A percentile compares a stretch with the other conserved stretches of the same genome.
Conservation (phyloP, 35 echinoderm and acorn worm species). For the Nesometra sesokonis region DNA sequence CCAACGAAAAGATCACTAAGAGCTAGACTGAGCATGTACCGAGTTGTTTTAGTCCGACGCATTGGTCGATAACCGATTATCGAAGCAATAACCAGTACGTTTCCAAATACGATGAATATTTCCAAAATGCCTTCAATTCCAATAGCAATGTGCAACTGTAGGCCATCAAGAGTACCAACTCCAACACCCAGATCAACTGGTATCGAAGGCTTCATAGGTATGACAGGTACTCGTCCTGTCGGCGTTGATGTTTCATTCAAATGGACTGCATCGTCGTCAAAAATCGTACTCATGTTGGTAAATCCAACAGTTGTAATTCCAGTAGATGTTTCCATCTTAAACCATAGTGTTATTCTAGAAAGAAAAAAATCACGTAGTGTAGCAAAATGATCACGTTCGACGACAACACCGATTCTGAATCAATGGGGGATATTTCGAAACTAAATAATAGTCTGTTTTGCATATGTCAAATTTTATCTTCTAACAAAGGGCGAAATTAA, state of each 20-base stretch:
- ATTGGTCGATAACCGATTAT: slow-evolving; percentile 5
- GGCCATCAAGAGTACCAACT: slow-evolving; percentile 11
- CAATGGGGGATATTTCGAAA: too few relatives aligned
- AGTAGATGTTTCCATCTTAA: too few relatives aligned
- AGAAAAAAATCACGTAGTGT: too few relatives aligned
- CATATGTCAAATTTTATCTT: too few relatives aligned
- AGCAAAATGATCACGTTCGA: too few relatives aligned
- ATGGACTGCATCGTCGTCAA: not conserved
- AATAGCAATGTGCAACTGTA: slow-evolving; percentile 6
- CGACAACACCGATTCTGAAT: too few relatives aligned
- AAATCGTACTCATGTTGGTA: too few relatives aligned
- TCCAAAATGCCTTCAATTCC: slow-evolving; percentile 6
- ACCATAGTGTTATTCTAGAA: too few relatives aligned
- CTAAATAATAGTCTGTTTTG: too few relatives aligned
- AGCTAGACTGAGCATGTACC: slow-evolving; percentile 22
- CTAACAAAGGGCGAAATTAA: too few relatives aligned
- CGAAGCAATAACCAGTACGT: slow-evolving; percentile 2
- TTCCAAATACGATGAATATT: slow-evolving; percentile 4
- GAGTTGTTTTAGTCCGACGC: slow-evolving; percentile 19
- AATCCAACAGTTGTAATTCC: too few relatives aligned
- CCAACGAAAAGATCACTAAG: slow-evolving; percentile 15
- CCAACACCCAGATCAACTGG: slow-evolving; percentile 22
- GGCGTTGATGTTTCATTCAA: not conserved
- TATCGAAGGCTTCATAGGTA: not conserved
- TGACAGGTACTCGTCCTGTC: not conserved